phyloP scores from a whole-genome alignment of 1,140 invertebrate genomes.

The Medauroidea extradentata region DNA sequence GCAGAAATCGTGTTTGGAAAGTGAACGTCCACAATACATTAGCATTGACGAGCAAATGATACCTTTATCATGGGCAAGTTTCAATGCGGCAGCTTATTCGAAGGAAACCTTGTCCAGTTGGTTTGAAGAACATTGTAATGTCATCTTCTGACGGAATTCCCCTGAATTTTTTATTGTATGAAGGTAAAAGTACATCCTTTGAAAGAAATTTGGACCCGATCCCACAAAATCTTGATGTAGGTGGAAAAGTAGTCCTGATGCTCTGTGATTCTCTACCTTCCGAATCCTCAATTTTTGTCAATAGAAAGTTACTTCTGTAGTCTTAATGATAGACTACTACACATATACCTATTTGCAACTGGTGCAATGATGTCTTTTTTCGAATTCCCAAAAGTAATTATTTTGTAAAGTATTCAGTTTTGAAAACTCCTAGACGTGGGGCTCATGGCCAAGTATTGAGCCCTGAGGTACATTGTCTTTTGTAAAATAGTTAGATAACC shows the following conservation, averaged over 20 bases:
- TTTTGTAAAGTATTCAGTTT: neutral
- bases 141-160: conserved; percentile 15
- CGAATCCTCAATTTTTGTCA: neutral
- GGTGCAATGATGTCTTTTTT: neutral
- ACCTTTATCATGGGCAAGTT: conserved; percentile 15
- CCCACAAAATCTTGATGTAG: neutral
- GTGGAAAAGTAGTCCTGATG: neutral
- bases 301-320: neutral
- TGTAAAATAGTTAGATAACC: conserved; percentile 3
- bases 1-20: conserved; percentile 7
- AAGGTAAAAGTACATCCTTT: conserved; percentile 5
- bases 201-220: neutral
- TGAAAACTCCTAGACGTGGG: neutral
- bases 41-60: conserved; percentile 23
- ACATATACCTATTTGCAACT: neutral
- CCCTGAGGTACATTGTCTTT: neutral
- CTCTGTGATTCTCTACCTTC: conserved; percentile 3
- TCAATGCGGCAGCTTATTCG: conserved; percentile 12
- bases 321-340: neutral
- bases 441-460: neutral
- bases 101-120: conserved; percentile 21
- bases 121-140: conserved; percentile 22
- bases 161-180: conserved; percentile 17
- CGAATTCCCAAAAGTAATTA: neutral
- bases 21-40: conserved; percentile 4